Evolutionary conservation across 1,140 invertebrate species (phyloP).

Genomic region (Venturia canescens): DNA sequence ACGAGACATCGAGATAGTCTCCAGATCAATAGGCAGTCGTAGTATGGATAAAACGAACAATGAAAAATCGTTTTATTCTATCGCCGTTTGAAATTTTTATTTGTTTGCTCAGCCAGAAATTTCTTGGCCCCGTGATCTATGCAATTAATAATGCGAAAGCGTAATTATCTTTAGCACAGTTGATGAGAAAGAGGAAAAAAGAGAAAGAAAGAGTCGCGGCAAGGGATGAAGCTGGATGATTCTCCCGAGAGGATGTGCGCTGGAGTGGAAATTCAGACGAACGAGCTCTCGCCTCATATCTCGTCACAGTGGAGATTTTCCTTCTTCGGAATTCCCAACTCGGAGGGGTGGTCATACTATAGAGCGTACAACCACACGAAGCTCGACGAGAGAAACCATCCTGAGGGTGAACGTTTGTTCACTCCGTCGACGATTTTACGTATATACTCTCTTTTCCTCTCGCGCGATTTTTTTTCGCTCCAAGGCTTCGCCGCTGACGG

Average conservation of each 20-base stretch:
- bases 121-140: constrained; percentile 48
- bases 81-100: background rate
- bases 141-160: constrained; percentile 60
- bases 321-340: constrained; percentile 7
- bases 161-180: constrained; percentile 36
- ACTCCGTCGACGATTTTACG: constrained; percentile 25
- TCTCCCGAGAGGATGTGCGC: constrained; percentile 48
- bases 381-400: constrained; percentile 43
- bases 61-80: background rate
- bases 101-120: constrained; percentile 32
- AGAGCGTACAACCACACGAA: background rate
- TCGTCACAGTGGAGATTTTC: background rate
- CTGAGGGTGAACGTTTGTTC: constrained; percentile 35
- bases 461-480: background rate
- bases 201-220: background rate
- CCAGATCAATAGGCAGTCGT: no score
- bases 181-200: constrained; percentile 18
- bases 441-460: constrained; percentile 16
- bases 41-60: no score
- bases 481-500: background rate
- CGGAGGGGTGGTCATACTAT: background rate
- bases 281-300: constrained; percentile 4
- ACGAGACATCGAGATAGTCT: no score
- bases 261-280: constrained; percentile 46
- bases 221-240: background rate